Evolutionary conservation across 2,888 invertebrate species (phyloP).

Genomic region (Harpagoxenus sublaevis): DNA sequence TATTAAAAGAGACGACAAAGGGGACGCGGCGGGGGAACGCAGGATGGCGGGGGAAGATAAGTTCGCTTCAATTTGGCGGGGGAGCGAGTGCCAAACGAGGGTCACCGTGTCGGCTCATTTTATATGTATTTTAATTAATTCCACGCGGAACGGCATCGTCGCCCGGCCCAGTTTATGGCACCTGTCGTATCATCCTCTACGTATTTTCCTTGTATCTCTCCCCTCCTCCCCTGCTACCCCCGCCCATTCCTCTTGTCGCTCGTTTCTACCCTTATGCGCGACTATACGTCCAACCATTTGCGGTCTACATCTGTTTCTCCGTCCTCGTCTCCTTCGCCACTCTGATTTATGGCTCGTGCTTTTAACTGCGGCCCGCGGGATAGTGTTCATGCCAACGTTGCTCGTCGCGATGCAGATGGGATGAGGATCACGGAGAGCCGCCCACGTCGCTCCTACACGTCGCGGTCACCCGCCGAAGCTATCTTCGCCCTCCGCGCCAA

Average conservation of each 20-base stretch:
- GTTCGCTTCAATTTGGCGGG: conserved; percentile 78
- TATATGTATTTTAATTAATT: conserved; percentile 83
- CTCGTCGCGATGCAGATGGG: not conserved
- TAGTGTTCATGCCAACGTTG: conserved; percentile 41
- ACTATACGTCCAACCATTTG: conserved; percentile 74
- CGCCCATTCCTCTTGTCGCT: conserved; percentile 30
- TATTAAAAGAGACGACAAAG: conserved; percentile 27
- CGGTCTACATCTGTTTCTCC: conserved; percentile 78
- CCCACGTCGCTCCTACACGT: conserved; percentile 1
- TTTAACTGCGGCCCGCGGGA: conserved; percentile 74
- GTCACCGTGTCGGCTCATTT: conserved; percentile 75
- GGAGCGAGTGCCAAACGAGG: conserved; percentile 58
- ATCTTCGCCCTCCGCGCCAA: conserved; percentile 44
- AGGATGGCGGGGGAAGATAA: conserved; percentile 66
- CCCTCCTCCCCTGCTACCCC: conserved; percentile 44
- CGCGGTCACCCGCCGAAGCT: conserved; percentile 29
- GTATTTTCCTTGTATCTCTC: conserved; percentile 49
- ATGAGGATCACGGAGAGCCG: not conserved
- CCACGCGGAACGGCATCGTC: conserved; percentile 76
- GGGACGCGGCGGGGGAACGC: no score
- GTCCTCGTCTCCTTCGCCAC: conserved; percentile 72
- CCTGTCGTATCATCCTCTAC: conserved; percentile 62
- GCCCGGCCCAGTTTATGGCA: conserved; percentile 74
- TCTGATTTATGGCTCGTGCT: conserved; percentile 78
- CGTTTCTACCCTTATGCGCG: conserved; percentile 45